Evolutionary conservation across 2,888 invertebrate species (phyloP).

Genomic region (Drosophila infuscata): DNA sequence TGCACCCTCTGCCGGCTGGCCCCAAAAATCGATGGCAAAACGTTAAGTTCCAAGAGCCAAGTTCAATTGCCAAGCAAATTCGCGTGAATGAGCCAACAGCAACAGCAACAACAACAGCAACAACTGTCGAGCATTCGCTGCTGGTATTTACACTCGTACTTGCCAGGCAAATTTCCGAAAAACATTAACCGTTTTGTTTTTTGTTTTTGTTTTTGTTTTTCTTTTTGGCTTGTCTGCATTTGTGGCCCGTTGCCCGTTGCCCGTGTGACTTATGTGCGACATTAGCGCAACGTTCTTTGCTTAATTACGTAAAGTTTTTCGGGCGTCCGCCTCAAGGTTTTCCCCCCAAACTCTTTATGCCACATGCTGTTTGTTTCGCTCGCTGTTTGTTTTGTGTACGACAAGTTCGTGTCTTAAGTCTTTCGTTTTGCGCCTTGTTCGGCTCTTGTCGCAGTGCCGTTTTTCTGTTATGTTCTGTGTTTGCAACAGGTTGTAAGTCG

Average conservation of each 20-base stretch:
- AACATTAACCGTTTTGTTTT: conserved; percentile 78
- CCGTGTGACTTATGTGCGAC: conserved; percentile 80
- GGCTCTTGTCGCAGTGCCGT: conserved; percentile 55
- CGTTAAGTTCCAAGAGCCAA: conserved; percentile 78
- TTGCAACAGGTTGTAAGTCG: conserved; percentile 76
- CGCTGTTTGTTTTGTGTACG: conserved; percentile 65
- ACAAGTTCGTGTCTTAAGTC: conserved; percentile 83
- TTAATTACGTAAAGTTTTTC: conserved; percentile 77
- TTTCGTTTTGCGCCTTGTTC: conserved; percentile 76
- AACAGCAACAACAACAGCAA: conserved; percentile 10
- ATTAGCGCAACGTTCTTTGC: conserved; percentile 79
- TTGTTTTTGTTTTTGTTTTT: conserved; percentile 15
- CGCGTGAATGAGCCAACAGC: conserved; percentile 75
- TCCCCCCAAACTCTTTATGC: not conserved
- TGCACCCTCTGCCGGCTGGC: conserved; percentile 23
- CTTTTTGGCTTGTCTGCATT: conserved; percentile 35
- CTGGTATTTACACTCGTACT: conserved; percentile 67
- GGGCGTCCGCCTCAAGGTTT: conserved; percentile 38
- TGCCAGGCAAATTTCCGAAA: conserved; percentile 73
- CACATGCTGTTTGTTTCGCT: conserved; percentile 28
- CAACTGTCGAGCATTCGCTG: conserved; percentile 47
- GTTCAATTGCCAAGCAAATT: conserved; percentile 84
- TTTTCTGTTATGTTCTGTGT: conserved; percentile 47
- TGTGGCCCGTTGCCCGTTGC: conserved; percentile 54
- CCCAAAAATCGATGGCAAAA: conserved; percentile 64